Percentiles rank a stretch among this genome's conserved stretches.
Evolutionary conservation across 2,888 invertebrate species (phyloP).

Genomic region (Andrena praecox): DNA sequence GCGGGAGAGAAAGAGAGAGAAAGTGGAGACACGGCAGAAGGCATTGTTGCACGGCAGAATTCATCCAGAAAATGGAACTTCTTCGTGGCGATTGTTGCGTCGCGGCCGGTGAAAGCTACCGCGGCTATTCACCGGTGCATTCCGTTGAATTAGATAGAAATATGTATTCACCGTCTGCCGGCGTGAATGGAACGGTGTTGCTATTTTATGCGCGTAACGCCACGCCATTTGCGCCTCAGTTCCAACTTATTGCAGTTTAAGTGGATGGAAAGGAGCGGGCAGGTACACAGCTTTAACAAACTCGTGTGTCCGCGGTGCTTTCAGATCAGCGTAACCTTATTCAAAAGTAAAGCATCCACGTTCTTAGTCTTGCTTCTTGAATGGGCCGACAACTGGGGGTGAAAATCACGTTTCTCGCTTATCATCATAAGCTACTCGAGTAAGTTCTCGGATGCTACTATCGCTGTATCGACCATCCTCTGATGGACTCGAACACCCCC

Average conservation of each 20-base stretch:
- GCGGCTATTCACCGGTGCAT: slow-evolving; percentile 51
- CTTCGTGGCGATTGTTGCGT: slow-evolving; percentile 63
- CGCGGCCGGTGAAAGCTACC: slow-evolving; percentile 51
- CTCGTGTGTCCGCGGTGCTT: no score
- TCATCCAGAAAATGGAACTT: slow-evolving; percentile 70
- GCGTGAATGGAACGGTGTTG: background rate
- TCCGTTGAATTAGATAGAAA: slow-evolving; percentile 62
- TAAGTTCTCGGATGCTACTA: background rate
- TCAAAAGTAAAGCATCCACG: no score
- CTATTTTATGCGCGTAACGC: background rate
- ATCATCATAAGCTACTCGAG: no score
- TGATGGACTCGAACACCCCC: background rate
- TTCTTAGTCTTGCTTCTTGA: no score
- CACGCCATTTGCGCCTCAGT: background rate
- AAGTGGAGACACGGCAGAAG: slow-evolving; percentile 15
- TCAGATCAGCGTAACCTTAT: no score
- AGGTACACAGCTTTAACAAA: no score
- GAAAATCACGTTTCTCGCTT: no score
- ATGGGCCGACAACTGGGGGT: no score
- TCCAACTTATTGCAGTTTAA: slow-evolving; percentile 25
- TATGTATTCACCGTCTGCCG: slow-evolving; percentile 27
- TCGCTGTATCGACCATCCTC: background rate
- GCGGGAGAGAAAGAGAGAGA: slow-evolving; percentile 10
- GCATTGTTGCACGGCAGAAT: slow-evolving; percentile 64
- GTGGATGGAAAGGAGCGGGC: no score